Conservation (phyloP, 2,797 vertebrate genomes). For the Urosaurus nigricauda region DNA sequence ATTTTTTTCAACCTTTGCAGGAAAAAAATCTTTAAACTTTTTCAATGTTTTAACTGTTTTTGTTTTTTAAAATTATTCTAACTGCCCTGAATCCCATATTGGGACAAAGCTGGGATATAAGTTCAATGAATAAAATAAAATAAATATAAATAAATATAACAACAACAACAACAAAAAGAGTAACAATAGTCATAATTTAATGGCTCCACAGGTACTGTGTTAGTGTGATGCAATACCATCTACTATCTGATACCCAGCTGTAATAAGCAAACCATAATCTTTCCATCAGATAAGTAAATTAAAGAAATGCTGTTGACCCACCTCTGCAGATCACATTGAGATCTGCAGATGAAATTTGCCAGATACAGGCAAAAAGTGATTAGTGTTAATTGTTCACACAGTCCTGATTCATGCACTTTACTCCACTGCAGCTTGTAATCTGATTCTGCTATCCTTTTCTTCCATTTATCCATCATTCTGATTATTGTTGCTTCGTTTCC, state of each 20-base stretch:
- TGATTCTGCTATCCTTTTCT: not conserved
- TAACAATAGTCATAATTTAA: not conserved
- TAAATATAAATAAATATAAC: too few relatives aligned
- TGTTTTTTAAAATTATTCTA: too few relatives aligned
- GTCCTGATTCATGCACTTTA: not conserved
- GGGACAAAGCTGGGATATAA: too few relatives aligned
- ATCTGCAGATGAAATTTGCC: conserved; percentile 20
- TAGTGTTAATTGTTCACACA: not conserved
- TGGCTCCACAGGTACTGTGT: conserved; percentile 3
- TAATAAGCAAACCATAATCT: conserved; percentile 23
- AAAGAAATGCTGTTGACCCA: not conserved
- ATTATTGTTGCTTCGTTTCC: conserved; percentile 22
- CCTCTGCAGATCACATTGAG: not conserved
- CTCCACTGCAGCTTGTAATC: not conserved
- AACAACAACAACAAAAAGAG: not conserved
- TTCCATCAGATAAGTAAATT: not conserved
- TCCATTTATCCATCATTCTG: conserved; percentile 20
- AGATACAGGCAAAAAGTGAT: not conserved
- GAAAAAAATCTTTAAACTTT: too few relatives aligned
- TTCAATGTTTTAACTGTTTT: too few relatives aligned
- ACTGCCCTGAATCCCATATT: too few relatives aligned
- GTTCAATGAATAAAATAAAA: too few relatives aligned
- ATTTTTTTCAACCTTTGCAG: too few relatives aligned
- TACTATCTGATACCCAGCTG: not conserved
- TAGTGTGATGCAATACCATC: not conserved